Conservation (phyloP, 2,888 invertebrate genomes). For the Dicyrtoma fusca region DNA sequence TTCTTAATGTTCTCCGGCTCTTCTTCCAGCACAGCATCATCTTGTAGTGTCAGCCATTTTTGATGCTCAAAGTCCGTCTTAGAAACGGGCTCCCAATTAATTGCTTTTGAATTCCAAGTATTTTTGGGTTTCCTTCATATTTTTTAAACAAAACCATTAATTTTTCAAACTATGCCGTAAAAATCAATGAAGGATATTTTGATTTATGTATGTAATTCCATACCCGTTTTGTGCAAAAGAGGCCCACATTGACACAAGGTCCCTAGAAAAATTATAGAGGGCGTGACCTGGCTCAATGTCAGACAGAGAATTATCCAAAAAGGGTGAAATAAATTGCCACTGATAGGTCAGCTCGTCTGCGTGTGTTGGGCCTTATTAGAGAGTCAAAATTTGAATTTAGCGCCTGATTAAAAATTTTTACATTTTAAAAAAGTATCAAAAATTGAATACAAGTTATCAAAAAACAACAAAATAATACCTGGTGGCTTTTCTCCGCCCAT, state of each 20-base stretch:
- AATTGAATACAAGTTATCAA: neutral
- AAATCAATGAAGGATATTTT: neutral
- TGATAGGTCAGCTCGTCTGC: slow-evolving; percentile 23
- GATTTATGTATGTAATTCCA: neutral
- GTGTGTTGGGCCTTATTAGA: slow-evolving; percentile 28
- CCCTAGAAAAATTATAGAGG: slow-evolving; percentile 13
- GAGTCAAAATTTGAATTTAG: neutral
- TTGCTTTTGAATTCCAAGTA: slow-evolving; percentile 25
- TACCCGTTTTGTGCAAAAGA: slow-evolving; percentile 30
- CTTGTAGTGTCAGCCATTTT: slow-evolving; percentile 11
- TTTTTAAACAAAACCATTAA: too few species aligned
- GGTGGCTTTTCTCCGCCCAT: slow-evolving; percentile 9
- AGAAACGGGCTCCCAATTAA: slow-evolving; percentile 15
- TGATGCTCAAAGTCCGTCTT: neutral
- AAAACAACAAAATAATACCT: neutral
- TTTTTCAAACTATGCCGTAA: neutral
- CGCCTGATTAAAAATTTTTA: neutral
- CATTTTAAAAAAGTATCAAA: slow-evolving; percentile 1
- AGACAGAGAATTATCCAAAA: neutral
- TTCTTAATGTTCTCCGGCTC: neutral
- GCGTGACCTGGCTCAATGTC: neutral
- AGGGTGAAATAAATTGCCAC: slow-evolving; percentile 11
- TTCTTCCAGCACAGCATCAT: neutral
- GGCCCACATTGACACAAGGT: slow-evolving; percentile 22
- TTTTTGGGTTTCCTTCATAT: slow-evolving; percentile 12